Percentiles rank a stretch among this genome's conserved stretches.
These are phyloP conservation scores for Montipora efflorescens DNA, from an alignment of 64 coral and sea anemone species.

Conservation along the genomic window DNA sequence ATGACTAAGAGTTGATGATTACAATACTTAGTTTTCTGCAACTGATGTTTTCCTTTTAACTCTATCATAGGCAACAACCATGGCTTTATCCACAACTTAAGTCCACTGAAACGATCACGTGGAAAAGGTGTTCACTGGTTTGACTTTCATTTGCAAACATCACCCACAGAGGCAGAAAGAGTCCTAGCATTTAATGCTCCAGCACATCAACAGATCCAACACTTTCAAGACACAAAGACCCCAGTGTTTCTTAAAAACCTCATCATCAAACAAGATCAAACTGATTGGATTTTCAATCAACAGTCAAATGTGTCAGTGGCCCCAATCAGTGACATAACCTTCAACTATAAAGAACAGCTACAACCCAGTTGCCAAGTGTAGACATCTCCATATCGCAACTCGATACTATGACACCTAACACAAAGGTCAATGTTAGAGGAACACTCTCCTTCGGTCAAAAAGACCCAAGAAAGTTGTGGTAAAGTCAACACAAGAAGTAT, in stretches of 20 bases:
- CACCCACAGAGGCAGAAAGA: neutral
- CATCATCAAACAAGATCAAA: neutral
- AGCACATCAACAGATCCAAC: conserved; percentile 17
- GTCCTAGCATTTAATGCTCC: neutral
- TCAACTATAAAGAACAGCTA: neutral
- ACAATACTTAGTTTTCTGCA: too few relatives aligned
- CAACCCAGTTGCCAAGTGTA: neutral
- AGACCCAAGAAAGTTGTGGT: neutral
- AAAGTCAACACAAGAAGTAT: neutral
- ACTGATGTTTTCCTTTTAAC: too few relatives aligned
- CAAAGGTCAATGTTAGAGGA: neutral
- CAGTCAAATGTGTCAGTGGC: neutral
- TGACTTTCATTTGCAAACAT: conserved; percentile 63
- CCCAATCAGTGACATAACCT: neutral
- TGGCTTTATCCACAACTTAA: conserved; percentile 47
- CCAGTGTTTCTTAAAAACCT: conserved; percentile 1
- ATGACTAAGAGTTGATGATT: too few relatives aligned
- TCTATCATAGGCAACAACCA: neutral
- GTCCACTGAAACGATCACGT: conserved; percentile 26
- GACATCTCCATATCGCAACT: neutral
- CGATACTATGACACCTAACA: neutral
- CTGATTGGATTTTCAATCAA: neutral
- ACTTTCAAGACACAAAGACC: neutral
- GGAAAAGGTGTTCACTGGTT: conserved; percentile 34
- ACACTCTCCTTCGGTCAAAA: neutral